Evolutionary conservation across 1,140 invertebrate species (phyloP).

Genomic region (Aphelenchoides fujianensis): DNA sequence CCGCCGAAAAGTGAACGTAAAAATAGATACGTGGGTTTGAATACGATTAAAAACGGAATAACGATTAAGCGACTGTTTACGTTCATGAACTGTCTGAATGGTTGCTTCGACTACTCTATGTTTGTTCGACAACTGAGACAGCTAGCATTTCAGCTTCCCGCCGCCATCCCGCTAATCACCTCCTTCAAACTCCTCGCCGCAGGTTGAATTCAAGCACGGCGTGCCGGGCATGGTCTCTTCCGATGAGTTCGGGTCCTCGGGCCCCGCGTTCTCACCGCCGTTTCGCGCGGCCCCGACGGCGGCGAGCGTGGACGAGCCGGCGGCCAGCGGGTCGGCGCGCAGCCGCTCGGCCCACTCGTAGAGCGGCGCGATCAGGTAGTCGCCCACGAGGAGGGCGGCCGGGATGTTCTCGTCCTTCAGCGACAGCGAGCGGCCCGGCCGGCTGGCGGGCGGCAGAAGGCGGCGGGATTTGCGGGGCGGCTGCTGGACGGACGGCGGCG

Average conservation of each 20-base stretch:
- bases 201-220: constrained; percentile 9
- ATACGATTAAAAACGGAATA: no score
- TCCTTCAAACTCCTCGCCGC: constrained; percentile 6
- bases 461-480: constrained; percentile 9
- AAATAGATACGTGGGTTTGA: no score
- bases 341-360: constrained; percentile 54
- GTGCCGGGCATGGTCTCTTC: constrained; percentile 23
- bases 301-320: neutral
- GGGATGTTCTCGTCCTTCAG: constrained; percentile 41
- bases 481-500: no score
- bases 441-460: neutral
- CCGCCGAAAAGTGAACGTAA: no score
- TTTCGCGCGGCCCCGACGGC: constrained; percentile 13
- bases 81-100: no score
- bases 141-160: no score
- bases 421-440: constrained; percentile 30
- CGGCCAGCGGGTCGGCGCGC: constrained; percentile 18
- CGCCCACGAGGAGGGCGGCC: constrained; percentile 45
- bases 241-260: neutral
- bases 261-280: neutral
- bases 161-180: no score
- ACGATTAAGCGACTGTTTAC: no score
- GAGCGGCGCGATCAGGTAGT: constrained; percentile 60
- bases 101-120: no score
- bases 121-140: no score